A percentile compares a stretch with the other conserved stretches of the same genome.
These are phyloP conservation scores for Melanogrammus aeglefinus DNA, from an alignment of 2,797 vertebrate species.

Conservation along the genomic window DNA sequence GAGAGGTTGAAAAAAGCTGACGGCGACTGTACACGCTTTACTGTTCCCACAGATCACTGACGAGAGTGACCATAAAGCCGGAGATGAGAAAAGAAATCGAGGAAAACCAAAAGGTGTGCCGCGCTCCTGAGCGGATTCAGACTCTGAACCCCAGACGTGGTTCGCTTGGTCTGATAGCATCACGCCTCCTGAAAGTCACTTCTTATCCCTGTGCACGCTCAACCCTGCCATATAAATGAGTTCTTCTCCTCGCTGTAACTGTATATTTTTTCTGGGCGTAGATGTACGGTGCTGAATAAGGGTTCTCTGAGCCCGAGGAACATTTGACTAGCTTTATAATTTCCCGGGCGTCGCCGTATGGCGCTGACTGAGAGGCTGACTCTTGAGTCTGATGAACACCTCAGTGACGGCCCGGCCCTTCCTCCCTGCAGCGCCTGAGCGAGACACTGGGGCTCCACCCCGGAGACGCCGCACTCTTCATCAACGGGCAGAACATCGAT, in stretches of 20 bases:
- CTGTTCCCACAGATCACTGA: slow-evolving; percentile 88
- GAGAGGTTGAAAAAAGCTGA: slow-evolving; percentile 68
- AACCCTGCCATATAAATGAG: slow-evolving; percentile 21
- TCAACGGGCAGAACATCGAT: slow-evolving; percentile 91
- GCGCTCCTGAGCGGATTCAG: slow-evolving; percentile 37
- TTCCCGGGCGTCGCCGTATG: background rate
- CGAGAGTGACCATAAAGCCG: slow-evolving; percentile 84
- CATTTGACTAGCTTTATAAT: background rate
- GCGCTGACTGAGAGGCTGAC: background rate
- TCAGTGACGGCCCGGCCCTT: slow-evolving; percentile 5
- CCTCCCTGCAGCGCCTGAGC: slow-evolving; percentile 75
- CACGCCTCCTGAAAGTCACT: slow-evolving; percentile 13
- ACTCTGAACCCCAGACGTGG: slow-evolving; percentile 11
- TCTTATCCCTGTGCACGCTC: slow-evolving; percentile 37
- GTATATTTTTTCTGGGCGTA: slow-evolving; percentile 11
- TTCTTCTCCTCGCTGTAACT: slow-evolving; percentile 10
- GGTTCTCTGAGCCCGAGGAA: background rate
- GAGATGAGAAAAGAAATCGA: slow-evolving; percentile 93
- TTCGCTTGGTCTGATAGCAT: slow-evolving; percentile 36
- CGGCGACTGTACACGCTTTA: slow-evolving; percentile 76
- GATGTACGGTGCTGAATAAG: background rate
- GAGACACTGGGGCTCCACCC: slow-evolving; percentile 84
- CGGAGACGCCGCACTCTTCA: slow-evolving; percentile 85
- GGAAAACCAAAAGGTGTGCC: slow-evolving; percentile 93
- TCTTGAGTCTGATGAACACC: background rate